phyloP scores from a whole-genome alignment of 2,888 invertebrate genomes.

The Agrochola lota region DNA sequence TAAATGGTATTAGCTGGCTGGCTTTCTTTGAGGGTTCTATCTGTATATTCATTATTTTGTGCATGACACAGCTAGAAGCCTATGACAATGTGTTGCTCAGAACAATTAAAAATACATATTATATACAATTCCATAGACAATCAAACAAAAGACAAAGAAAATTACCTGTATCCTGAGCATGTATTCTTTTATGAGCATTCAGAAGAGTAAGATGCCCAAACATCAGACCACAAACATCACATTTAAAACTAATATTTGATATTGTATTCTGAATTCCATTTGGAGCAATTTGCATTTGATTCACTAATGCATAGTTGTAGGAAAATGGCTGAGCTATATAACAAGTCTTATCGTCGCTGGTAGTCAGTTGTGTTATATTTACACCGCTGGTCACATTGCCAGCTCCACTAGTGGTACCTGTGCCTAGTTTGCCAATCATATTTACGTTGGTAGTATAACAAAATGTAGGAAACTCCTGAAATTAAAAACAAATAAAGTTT shows the following conservation, averaged over 20 bases:
- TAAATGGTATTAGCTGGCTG: neutral
- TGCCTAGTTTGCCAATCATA: slow-evolving; percentile 92
- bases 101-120: slow-evolving; percentile 9
- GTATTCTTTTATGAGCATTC: slow-evolving; percentile 96
- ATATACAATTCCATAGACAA: neutral
- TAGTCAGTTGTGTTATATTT: slow-evolving; percentile 92
- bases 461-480: slow-evolving; percentile 92
- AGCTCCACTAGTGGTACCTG: slow-evolving; percentile 81
- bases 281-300: slow-evolving; percentile 95
- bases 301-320: slow-evolving; percentile 95
- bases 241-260: slow-evolving; percentile 96
- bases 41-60: neutral
- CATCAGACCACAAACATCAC: slow-evolving; percentile 96
- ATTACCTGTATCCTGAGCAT: slow-evolving; percentile 91
- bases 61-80: neutral
- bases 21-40: neutral
- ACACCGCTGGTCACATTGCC: slow-evolving; percentile 86
- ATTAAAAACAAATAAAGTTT: slow-evolving; percentile 25
- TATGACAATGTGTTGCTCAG: too few species aligned
- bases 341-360: slow-evolving; percentile 92
- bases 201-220: slow-evolving; percentile 95
- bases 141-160: slow-evolving; percentile 1
- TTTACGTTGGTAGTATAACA: slow-evolving; percentile 93
- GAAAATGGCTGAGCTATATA: slow-evolving; percentile 94
- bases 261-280: slow-evolving; percentile 93